phyloP scores from a whole-genome alignment of 2,888 invertebrate species.

The Eupeodes luniger region DNA sequence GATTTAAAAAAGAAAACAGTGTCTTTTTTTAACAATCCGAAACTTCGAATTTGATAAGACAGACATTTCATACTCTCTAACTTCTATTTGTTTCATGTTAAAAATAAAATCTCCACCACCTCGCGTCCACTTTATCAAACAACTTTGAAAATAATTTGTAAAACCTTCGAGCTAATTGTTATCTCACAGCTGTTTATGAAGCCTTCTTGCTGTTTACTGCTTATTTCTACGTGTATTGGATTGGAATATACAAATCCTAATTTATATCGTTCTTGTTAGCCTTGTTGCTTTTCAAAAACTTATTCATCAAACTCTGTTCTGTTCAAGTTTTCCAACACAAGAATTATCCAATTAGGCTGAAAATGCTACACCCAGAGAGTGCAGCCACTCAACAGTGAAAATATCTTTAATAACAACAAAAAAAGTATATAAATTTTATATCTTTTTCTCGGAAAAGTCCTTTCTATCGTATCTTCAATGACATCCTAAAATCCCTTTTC shows the following conservation, averaged over 20 bases:
- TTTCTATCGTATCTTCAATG: conserved; percentile 29
- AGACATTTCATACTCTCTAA: too few relatives aligned
- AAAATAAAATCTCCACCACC: too few relatives aligned
- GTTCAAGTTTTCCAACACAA: conserved; percentile 13
- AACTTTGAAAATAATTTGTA: conserved; percentile 3
- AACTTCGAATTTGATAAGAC: too few relatives aligned
- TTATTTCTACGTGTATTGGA: background rate
- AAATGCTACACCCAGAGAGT: background rate
- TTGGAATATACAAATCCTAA: conserved; percentile 6
- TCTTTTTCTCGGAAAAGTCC: background rate
- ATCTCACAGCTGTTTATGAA: conserved; percentile 7
- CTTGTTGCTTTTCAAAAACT: background rate
- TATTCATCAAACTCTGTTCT: conserved; percentile 5
- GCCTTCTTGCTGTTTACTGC: background rate
- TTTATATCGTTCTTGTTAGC: background rate
- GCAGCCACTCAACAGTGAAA: conserved; percentile 29
- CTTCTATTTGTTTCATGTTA: too few relatives aligned
- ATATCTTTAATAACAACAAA: conserved; percentile 8
- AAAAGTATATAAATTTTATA: background rate
- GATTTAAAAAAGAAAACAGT: too few relatives aligned
- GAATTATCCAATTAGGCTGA: conserved; percentile 33
- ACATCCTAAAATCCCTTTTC: conserved; percentile 49
- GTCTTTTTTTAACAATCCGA: too few relatives aligned
- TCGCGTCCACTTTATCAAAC: background rate
- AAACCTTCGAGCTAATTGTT: conserved; percentile 18